Conservation (phyloP, 2,888 invertebrate genomes). For the Kuschelorhynchus macadamiae region DNA sequence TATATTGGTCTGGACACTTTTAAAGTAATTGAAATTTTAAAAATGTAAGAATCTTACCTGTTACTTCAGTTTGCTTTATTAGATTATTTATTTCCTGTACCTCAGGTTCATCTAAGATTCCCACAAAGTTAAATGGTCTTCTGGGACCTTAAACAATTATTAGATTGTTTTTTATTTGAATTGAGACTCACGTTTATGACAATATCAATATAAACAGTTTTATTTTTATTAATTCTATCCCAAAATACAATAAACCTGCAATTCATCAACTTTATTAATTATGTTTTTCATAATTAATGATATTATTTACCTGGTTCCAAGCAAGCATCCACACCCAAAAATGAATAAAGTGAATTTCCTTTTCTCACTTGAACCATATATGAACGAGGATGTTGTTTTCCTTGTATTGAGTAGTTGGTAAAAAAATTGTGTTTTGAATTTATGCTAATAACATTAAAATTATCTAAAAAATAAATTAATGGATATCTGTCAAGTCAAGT, state of each 20-base stretch:
- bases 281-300: no score
- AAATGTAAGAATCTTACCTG: no score
- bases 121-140: conserved; percentile 93
- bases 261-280: no score
- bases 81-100: conserved; percentile 73
- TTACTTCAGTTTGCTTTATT: conserved; percentile 71
- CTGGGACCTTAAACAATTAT: conserved; percentile 71
- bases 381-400: conserved; percentile 77
- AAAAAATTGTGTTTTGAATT: conserved; percentile 82
- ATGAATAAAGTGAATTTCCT: conserved; percentile 79
- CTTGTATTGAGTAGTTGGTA: conserved; percentile 85
- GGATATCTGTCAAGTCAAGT: no score
- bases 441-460: conserved; percentile 84
- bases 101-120: conserved; percentile 75
- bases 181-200: no score
- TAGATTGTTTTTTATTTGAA: no score
- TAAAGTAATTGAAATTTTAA: no score
- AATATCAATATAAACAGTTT: no score
- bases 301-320: conserved; percentile 79
- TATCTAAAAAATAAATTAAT: conserved; percentile 82
- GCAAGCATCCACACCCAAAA: conserved; percentile 90
- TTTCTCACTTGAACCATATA: conserved; percentile 77
- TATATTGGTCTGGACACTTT: no score
- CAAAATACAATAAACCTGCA: no score
- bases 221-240: no score